A percentile compares a stretch with the other conserved stretches of the same genome.
Evolutionary conservation across 1,140 invertebrate genomes (phyloP).

Genomic region (Drosophila triauraria): DNA sequence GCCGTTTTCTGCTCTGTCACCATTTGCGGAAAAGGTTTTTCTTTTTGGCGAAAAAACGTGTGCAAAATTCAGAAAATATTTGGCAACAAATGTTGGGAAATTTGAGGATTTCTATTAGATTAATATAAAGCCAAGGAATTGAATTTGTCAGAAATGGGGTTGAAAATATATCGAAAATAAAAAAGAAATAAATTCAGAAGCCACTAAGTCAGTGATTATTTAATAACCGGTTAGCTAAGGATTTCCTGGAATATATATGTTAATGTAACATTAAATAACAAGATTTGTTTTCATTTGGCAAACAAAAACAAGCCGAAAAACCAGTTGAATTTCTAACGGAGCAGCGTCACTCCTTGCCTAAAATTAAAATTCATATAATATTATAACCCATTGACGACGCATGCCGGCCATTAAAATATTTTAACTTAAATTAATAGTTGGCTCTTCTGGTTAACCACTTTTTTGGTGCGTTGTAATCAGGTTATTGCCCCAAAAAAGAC

Average conservation of each 20-base stretch:
- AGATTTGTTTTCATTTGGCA: conserved; percentile 34
- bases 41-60: conserved; percentile 54
- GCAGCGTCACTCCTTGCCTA: conserved; percentile 9
- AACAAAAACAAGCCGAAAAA: conserved; percentile 18
- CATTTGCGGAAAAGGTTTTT: conserved; percentile 56
- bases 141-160: conserved; percentile 3
- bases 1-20: conserved; percentile 60
- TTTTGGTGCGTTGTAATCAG: conserved; percentile 33
- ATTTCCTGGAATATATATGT: conserved; percentile 44
- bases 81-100: conserved; percentile 32
- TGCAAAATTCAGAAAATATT: conserved; percentile 64
- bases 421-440: background rate
- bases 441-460: background rate
- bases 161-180: background rate
- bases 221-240: conserved; percentile 14
- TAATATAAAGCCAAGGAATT: conserved; percentile 35
- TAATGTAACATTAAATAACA: conserved; percentile 33
- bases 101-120: conserved; percentile 28
- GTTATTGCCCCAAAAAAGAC: conserved; percentile 57
- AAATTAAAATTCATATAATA: conserved; percentile 10
- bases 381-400: conserved; percentile 3
- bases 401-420: conserved; percentile 33
- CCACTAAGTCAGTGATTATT: too few species aligned
- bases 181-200: background rate
- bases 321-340: conserved; percentile 30